These are phyloP conservation scores for Psophia crepitans DNA, from an alignment of 2,113 vertebrate species.

Conservation along the genomic window DNA sequence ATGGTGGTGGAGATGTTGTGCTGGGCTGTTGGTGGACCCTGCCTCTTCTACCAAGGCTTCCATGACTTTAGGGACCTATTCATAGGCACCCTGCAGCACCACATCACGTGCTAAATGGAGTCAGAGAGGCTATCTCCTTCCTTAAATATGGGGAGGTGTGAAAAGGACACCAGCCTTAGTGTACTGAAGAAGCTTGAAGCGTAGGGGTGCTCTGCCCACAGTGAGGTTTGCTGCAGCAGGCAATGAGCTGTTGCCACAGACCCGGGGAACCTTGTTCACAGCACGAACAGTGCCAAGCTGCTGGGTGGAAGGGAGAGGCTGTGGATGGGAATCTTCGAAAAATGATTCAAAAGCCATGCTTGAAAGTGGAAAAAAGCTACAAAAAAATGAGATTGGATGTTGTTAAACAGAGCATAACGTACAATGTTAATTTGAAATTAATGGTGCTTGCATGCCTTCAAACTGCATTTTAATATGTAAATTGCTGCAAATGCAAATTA, in stretches of 20 bases:
- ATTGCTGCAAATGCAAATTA: background rate
- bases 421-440: constrained; percentile 2
- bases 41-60: background rate
- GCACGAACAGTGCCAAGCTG: background rate
- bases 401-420: background rate
- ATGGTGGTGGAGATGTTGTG: background rate
- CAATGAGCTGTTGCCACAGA: background rate
- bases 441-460: background rate
- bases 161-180: background rate
- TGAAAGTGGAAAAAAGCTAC: background rate
- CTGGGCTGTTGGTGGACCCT: background rate
- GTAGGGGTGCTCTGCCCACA: background rate
- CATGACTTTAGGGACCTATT: background rate
- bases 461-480: constrained; percentile 32
- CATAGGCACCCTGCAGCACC: background rate
- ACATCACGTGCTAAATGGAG: background rate
- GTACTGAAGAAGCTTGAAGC: background rate
- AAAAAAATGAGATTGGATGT: background rate
- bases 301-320: background rate
- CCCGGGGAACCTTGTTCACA: fast-evolving
- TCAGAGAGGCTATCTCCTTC: background rate
- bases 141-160: background rate
- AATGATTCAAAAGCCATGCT: background rate
- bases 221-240: background rate
- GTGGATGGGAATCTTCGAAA: background rate